Evolutionary conservation across 64 coral and sea anemone species (phyloP).

Genomic region (Exaiptasia diaphana): DNA sequence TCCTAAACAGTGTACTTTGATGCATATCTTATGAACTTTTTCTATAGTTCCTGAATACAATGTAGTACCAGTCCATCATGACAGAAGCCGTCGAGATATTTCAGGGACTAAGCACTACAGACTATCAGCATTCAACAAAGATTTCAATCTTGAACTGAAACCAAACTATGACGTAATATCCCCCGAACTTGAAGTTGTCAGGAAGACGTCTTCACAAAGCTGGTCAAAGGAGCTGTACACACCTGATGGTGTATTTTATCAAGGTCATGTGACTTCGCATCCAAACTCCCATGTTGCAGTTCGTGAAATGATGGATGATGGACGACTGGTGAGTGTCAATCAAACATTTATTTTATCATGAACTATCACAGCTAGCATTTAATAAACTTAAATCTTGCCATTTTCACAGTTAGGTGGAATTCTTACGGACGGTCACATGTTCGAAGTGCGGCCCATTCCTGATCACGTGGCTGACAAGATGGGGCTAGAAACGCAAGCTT

Average conservation of each 20-base stretch:
- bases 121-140: conserved; percentile 28
- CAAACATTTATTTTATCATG: no score
- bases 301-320: conserved; percentile 7
- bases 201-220: background rate
- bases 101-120: background rate
- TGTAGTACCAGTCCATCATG: background rate
- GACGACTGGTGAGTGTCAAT: conserved; percentile 25
- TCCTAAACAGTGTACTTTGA: no score
- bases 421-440: conserved; percentile 53
- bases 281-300: conserved; percentile 42
- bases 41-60: conserved; percentile 51
- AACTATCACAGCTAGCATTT: no score
- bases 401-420: conserved; percentile 52
- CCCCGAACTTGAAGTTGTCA: background rate
- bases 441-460: conserved; percentile 60
- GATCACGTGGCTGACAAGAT: conserved; percentile 10
- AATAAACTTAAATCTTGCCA: background rate
- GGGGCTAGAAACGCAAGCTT: background rate
- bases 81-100: conserved; percentile 2
- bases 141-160: conserved; percentile 11
- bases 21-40: background rate
- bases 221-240: conserved; percentile 14
- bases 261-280: conserved; percentile 25
- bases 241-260: conserved; percentile 18
- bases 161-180: conserved; percentile 23